Evolutionary conservation across 2,888 invertebrate genomes (phyloP).

Genomic region (Microctonus brassicae): DNA sequence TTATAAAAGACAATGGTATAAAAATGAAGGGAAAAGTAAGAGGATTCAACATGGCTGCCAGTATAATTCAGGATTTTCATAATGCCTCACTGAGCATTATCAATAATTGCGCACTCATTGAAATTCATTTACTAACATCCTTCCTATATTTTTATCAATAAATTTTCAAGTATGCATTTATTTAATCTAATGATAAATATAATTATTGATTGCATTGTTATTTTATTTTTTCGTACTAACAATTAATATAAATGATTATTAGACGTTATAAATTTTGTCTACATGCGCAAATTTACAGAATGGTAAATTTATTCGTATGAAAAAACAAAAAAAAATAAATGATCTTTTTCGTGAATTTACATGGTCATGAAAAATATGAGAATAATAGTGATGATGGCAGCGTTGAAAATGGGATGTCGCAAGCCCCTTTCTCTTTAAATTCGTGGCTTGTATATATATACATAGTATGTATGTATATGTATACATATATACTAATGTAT

Average conservation of each 20-base stretch:
- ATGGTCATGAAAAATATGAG: not conserved
- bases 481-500: too few species aligned
- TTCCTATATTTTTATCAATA: not conserved
- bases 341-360: not conserved
- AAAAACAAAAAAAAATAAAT: not conserved
- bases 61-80: slow-evolving; percentile 37
- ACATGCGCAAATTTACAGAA: not conserved
- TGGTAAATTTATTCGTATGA: not conserved
- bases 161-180: not conserved
- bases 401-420: not conserved
- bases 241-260: too few species aligned
- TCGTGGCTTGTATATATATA: not conserved
- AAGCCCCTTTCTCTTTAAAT: not conserved
- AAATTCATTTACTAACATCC: too few species aligned
- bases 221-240: too few species aligned
- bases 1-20: not conserved
- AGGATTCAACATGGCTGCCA: slow-evolving; percentile 6
- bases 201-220: not conserved
- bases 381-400: not conserved
- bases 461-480: too few species aligned
- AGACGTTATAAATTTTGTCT: not conserved
- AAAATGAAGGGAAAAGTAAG: not conserved
- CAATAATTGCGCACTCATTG: slow-evolving; percentile 35
- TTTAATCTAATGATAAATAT: too few species aligned
- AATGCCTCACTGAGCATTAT: slow-evolving; percentile 33